Evolutionary conservation across 2,888 invertebrate genomes (phyloP), one percentile per base, ranked within the genome.

Genomic region (Odontomyia ornata): DNA sequence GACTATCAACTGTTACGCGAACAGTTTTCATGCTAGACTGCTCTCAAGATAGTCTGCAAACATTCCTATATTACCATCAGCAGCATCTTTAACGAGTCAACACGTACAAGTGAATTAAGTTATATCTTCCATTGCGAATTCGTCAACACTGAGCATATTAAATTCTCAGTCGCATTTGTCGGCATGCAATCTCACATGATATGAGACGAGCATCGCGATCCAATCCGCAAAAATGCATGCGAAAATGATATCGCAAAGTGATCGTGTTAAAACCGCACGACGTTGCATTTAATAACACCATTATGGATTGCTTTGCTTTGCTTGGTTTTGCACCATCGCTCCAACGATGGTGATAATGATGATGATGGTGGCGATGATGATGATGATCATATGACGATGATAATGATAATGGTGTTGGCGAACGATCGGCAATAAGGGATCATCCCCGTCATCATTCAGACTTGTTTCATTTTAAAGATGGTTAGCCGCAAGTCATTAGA

Each of bases 401-500:
- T 69, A 21, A 47, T 73, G 23, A 57, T 69, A 46, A 69, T 46
- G 69, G 25, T 43, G 46, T 13, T 25, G 69, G 47, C 69, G 47
- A 47, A 23, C 46, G 46, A 67, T 46, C 67, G 64, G 67, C 46
- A 21, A 67, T 36, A 15, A 15, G 23, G 7, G 30, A 27, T 67
- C 3, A 46, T 43, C n/a, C n/a, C n/a, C 21, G 30, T 67, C 36
- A 36, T 9, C 36, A 36, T 36, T 36, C 36, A 36, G 67, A 69
- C n/a, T 69, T 2, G 46, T 69, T 46, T 46, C 18, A 13, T 25
- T 69, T 46, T 47, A 47, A 46, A 69, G 69, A n/a, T 69, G 46
- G 57, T 57, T 28, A 30, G 57, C 73, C 73, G 36, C 60, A 30
- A 73, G 73, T 60, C 43, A 73, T 73, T 60, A 73, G 72, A 73